Evolutionary conservation across 2,888 invertebrate species (phyloP).

Genomic region (Phengaris arion): DNA sequence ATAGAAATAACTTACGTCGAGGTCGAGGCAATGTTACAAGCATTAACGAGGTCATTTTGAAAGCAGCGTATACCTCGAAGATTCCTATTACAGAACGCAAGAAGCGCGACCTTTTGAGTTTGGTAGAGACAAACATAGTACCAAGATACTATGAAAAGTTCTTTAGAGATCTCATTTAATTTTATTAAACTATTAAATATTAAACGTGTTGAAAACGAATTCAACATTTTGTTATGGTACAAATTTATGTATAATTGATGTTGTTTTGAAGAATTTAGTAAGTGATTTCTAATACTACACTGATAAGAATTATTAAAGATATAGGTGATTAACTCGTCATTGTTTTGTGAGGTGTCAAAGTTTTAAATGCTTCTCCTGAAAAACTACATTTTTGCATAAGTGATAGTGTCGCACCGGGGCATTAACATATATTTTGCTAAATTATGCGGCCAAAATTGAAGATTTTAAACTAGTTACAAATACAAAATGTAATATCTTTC

Average conservation of each 20-base stretch:
- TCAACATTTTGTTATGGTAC: no score
- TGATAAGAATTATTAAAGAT: no score
- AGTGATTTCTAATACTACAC: no score
- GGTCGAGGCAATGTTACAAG: neutral
- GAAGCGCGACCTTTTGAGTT: constrained; percentile 36
- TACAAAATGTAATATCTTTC: no score
- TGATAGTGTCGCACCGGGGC: no score
- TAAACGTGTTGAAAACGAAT: no score
- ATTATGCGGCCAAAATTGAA: no score
- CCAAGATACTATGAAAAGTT: constrained; percentile 34
- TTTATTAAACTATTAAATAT: constrained; percentile 31
- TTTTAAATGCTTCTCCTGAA: constrained; percentile 25
- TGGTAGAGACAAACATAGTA: constrained; percentile 35
- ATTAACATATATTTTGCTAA: no score
- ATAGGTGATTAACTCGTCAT: no score
- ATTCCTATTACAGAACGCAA: constrained; percentile 36
- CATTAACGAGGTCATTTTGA: neutral
- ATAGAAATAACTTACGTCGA: neutral
- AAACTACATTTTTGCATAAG: constrained; percentile 16
- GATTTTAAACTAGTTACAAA: no score
- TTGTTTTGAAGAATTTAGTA: no score
- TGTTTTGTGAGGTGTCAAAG: neutral
- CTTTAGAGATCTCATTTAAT: constrained; percentile 31
- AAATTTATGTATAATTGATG: no score
- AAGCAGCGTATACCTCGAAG: constrained; percentile 5